Conservation (phyloP, 2,888 invertebrate genomes). For the Pemphredon lugubris region DNA sequence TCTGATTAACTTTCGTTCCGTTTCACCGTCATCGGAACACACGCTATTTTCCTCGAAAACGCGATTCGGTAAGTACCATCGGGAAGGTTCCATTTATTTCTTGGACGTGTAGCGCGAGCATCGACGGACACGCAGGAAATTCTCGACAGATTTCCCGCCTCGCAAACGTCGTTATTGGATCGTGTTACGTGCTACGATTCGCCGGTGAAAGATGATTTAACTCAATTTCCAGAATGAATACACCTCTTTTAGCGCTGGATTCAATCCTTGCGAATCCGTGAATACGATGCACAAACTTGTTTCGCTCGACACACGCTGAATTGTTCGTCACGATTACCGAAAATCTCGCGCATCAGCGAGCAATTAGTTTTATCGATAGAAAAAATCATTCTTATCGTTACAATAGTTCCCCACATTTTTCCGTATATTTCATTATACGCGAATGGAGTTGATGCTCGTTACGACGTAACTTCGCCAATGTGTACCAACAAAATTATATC, state of each 20-base stretch:
- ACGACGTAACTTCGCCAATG: constrained; percentile 32
- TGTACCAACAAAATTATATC: neutral
- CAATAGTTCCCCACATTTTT: constrained; percentile 3
- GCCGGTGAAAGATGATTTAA: constrained; percentile 44
- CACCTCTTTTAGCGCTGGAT: constrained; percentile 25
- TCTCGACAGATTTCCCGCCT: constrained; percentile 3
- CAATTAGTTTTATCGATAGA: constrained; percentile 26
- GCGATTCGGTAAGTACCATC: too few relatives aligned
- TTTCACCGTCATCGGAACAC: too few relatives aligned
- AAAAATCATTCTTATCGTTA: constrained; percentile 15
- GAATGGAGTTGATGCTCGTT: constrained; percentile 25
- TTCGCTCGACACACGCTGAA: constrained; percentile 17
- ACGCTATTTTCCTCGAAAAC: too few relatives aligned
- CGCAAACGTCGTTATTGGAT: constrained; percentile 29
- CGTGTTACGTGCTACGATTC: constrained; percentile 50
- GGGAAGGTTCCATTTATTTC: too few relatives aligned
- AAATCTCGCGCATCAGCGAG: constrained; percentile 14
- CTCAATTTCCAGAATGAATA: constrained; percentile 50
- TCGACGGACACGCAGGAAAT: neutral
- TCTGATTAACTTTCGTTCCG: too few relatives aligned
- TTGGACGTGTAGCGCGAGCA: neutral
- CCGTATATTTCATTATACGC: neutral
- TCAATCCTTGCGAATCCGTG: constrained; percentile 17
- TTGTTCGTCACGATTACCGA: neutral
- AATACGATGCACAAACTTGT: neutral